A percentile compares a stretch with the other conserved stretches of the same genome.
phyloP scores from a whole-genome alignment of 2,113 vertebrate species.

The Mus pahari region DNA sequence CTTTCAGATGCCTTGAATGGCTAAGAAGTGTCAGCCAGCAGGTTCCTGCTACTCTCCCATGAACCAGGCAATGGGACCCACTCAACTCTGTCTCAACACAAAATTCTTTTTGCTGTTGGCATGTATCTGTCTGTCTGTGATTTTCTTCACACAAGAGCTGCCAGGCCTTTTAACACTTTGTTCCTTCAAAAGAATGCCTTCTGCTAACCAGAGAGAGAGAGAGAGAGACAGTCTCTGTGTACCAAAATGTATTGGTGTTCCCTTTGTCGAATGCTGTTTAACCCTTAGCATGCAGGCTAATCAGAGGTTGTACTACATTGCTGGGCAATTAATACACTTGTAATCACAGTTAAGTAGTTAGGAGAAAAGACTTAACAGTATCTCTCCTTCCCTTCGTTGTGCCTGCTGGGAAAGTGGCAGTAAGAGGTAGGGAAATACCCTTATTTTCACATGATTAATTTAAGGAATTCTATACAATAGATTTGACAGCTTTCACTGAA shows the following conservation, averaged over 20 bases:
- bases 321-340: constrained; percentile 20
- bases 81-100: constrained; percentile 31
- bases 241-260: background rate
- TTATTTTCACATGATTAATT: constrained; percentile 59
- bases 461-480: constrained; percentile 61
- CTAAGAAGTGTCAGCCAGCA: constrained; percentile 3
- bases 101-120: background rate
- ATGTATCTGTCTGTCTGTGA: background rate
- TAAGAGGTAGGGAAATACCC: background rate
- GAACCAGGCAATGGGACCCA: background rate
- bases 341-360: constrained; percentile 28
- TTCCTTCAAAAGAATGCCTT: constrained; percentile 14
- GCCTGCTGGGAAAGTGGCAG: constrained; percentile 26
- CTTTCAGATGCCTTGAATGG: background rate
- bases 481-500: constrained; percentile 46
- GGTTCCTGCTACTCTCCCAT: background rate
- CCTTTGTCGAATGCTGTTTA: constrained; percentile 47
- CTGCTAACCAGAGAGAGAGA: constrained; percentile 43
- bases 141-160: background rate
- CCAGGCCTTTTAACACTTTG: constrained; percentile 5
- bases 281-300: background rate
- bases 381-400: constrained; percentile 23
- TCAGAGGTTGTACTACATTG: constrained; percentile 11
- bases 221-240: background rate
- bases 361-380: background rate